Evolutionary conservation across 92 coral and sea anemone genomes (phyloP).

Genomic region (Siderastrea radians): DNA sequence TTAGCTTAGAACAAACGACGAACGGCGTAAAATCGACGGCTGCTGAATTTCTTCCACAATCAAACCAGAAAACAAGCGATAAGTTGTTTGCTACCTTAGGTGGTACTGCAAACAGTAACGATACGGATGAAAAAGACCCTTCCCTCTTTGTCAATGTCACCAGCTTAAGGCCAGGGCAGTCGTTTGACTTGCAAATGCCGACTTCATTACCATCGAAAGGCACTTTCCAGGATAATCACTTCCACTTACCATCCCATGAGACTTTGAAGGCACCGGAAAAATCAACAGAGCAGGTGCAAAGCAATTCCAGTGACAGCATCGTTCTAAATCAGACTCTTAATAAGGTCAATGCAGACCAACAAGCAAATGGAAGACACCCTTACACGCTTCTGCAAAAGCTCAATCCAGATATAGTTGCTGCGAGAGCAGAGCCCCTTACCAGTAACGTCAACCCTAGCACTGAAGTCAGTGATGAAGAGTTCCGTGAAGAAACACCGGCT

Average conservation of each 20-base stretch:
- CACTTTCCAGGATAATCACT: constrained; percentile 24
- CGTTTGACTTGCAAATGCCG: constrained; percentile 39
- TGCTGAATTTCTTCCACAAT: not conserved
- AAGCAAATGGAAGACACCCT: not conserved
- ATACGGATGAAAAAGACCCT: constrained; percentile 8
- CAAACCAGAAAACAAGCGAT: not conserved
- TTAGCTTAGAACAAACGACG: not conserved
- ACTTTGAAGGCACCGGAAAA: not conserved
- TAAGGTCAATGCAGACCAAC: not conserved
- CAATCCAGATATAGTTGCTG: constrained; percentile 30
- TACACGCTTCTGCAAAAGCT: constrained; percentile 18
- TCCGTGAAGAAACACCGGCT: constrained; percentile 29
- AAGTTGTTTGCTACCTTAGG: not conserved
- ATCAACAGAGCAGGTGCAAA: not conserved
- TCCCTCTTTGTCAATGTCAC: constrained; percentile 24
- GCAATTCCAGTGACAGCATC: not conserved
- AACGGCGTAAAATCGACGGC: not conserved
- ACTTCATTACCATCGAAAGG: constrained; percentile 4
- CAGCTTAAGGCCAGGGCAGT: constrained; percentile 30
- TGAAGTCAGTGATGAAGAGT: constrained; percentile 5
- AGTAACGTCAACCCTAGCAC: not conserved
- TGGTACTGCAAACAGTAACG: not conserved
- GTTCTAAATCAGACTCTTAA: constrained; percentile 1
- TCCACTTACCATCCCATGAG: constrained; percentile 10
- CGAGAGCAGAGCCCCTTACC: not conserved